These are phyloP conservation scores for Lepus europaeus DNA, from an alignment of 2,113 vertebrate species.

Conservation along the genomic window DNA sequence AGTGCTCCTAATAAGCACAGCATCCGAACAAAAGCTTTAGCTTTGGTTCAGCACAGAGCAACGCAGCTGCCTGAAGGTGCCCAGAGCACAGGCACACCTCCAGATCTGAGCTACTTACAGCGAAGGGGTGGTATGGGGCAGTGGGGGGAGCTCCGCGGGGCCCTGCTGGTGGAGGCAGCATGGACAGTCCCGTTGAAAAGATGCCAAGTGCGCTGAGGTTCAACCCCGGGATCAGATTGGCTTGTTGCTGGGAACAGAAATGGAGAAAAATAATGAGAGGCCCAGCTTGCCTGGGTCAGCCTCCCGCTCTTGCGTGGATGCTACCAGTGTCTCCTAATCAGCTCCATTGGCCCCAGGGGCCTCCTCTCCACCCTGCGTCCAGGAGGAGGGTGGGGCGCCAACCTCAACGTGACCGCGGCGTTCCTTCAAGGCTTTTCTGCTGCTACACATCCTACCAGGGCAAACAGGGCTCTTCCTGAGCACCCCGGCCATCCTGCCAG, in stretches of 20 bases:
- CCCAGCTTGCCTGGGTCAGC: constrained; percentile 1
- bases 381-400: background rate
- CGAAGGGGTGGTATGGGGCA: constrained; percentile 92
- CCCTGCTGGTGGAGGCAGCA: constrained; percentile 91
- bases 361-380: background rate
- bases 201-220: constrained; percentile 97
- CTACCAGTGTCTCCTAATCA: background rate
- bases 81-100: background rate
- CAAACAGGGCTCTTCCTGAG: background rate
- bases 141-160: constrained; percentile 88
- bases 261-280: background rate
- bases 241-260: constrained; percentile 92
- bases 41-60: background rate
- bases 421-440: background rate
- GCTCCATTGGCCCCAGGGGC: background rate
- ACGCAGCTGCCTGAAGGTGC: background rate
- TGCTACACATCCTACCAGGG: background rate
- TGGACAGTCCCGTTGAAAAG: constrained; percentile 95
- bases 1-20: background rate
- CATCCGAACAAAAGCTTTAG: background rate
- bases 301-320: background rate
- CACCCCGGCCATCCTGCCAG: background rate
- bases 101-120: constrained; percentile 89
- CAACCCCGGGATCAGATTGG: constrained; percentile 96
- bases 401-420: background rate